Base-by-base conservation (phyloP, 2,113 vertebrate species). In the Crotalus tigris region DNA sequence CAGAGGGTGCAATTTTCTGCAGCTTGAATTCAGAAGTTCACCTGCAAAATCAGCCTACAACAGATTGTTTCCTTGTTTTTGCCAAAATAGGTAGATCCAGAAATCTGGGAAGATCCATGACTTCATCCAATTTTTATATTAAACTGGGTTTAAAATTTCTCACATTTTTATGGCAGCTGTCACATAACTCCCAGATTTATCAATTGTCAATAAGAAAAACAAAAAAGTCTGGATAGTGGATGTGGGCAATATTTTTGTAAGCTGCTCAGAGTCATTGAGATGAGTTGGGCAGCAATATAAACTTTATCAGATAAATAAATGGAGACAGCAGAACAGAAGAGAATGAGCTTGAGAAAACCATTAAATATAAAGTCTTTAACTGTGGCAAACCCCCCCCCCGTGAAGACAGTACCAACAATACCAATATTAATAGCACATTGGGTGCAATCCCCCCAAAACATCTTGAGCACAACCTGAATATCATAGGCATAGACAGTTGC, bases 1-100 rank as follows among this genome's bases (percentile, higher is more conserved):
- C 94, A 97, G 96, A 97, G 96, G 96, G 96, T 96, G 96, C 85
- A 96, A 69, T 96, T 95, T 95, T 94, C 49, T 90, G 46, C 91
- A 69, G 19, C 53, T 89, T 92, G 46, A n/a, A 1, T 61, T 90
- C 24, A 90, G 9, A 33, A 69, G 85, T 59, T 58, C 15, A 4
- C 2, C 26, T 91, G 29, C 7, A 92, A 81, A 0, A 3, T 92
- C 12, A 85, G 85, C 55, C 9, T 24, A 23, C 1, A 24, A 61
- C 39, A 6, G 23, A 44, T n/a, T 91, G 85, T 24, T 64, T 87
- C 7, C 46, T 33, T 89, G 64, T 17, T 81, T n/a, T 39, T 51
- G 7, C 1, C 33, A 91, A 91, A 91, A 57, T 17, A 21, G 94
- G 24, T 26, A 44, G 53, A 44, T 39, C 2, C 5, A 58, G n/a